Base-by-base conservation (phyloP, 2,797 vertebrate genomes). In the Euthynnus affinis region DNA sequence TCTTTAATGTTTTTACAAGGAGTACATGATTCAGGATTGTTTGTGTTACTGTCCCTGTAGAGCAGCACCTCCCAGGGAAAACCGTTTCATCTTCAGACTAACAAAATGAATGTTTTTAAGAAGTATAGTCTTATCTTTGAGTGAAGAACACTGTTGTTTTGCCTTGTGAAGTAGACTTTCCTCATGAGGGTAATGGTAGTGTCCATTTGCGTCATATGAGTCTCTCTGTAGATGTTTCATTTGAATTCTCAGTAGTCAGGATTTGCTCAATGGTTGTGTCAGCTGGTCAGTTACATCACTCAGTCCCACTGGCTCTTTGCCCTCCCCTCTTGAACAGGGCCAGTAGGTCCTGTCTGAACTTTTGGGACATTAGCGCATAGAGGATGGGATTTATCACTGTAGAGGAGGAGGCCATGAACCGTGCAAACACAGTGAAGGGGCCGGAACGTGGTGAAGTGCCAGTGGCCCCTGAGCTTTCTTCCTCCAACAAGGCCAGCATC, bases 351-450 rank as follows among this genome's bases (percentile, higher is more conserved):
- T 90, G 82, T 75, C 95, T 90, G 89, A 96, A 96, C 90, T 94
- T 96, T 32, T 93, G 88, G 2, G 95, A 96, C 93, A 95, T 93
- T 61, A 96, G 93, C 40, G 94, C 95, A 51, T 96, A 96, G 46
- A 96, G 92, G 66, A 96, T 85, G 15, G 96, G 95, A 84, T 96
- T 96, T 58, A 91, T 85, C 53, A 96, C 94, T 1, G 95, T 95
- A 1, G 95, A 95, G 10, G 94, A 94, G 6, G 88, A 91, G 0
- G 95, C 94, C 93, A 93, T 95, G 69, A 94, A 56, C 18, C 93
- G 92, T 22, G 94, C 90, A 18, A 94, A 90, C 17, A 91, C 90
- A 3, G 64, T 89, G 56, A 95, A 92, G 2, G 90, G 23, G 6
- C 93, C 92, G 25, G 94, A 89, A 74, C 89, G 82, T 10, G 94